A percentile compares a stretch with the other conserved stretches of the same genome.
Evolutionary conservation across 2,113 vertebrate genomes (phyloP).

Genomic region (Oxyura jamaicensis): DNA sequence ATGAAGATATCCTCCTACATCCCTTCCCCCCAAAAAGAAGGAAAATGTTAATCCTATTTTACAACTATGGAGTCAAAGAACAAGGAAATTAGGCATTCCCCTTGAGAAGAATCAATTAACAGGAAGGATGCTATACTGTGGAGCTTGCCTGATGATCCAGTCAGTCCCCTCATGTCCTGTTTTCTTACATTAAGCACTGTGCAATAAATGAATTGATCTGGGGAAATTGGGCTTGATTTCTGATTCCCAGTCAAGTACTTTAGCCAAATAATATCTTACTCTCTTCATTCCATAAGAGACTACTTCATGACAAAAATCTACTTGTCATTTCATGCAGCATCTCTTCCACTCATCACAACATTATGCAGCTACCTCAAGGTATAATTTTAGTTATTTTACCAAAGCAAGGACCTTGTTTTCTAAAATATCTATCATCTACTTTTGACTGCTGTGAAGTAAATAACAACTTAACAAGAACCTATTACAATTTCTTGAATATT

Average conservation of each 20-base stretch:
- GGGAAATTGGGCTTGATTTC: background rate
- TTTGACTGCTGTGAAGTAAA: background rate
- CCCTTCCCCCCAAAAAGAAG: background rate
- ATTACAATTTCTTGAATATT: background rate
- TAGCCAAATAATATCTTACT: background rate
- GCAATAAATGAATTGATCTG: background rate
- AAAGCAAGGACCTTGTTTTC: background rate
- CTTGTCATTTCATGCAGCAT: background rate
- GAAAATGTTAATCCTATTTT: background rate
- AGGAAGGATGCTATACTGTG: background rate
- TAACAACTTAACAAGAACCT: background rate
- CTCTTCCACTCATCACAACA: background rate
- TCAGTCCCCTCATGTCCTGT: background rate
- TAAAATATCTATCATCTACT: background rate
- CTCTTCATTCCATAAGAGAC: background rate
- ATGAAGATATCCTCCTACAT: background rate
- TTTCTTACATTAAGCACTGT: background rate
- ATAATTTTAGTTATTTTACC: background rate
- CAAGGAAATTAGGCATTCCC: background rate
- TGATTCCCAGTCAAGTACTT: background rate
- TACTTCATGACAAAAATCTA: background rate
- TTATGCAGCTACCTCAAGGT: background rate
- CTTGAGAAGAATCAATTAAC: background rate
- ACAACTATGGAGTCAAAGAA: background rate
- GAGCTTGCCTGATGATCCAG: background rate